Percentiles rank a stretch among this genome's conserved stretches.
phyloP scores from a whole-genome alignment of 2,797 vertebrate genomes.

The Sebastiscus albofasciatus region DNA sequence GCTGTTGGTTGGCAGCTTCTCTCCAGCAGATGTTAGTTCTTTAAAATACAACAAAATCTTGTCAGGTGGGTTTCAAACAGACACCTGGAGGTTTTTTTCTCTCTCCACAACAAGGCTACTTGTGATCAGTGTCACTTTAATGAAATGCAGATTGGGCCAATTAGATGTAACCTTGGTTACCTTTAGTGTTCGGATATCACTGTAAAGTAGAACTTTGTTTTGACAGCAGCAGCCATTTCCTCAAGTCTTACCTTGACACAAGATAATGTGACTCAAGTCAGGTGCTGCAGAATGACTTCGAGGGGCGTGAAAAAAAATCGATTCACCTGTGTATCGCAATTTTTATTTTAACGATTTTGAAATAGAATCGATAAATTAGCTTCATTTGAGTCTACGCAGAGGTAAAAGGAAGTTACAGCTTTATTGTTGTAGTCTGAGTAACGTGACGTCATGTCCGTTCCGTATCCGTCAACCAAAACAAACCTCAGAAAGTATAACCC shows the following conservation, averaged over 20 bases:
- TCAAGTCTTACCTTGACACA: background rate
- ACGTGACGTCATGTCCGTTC: no score
- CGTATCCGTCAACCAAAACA: no score
- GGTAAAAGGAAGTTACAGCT: no score
- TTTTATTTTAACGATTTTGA: no score
- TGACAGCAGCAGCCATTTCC: slow-evolving; percentile 25
- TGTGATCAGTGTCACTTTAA: slow-evolving; percentile 48
- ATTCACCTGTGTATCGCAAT: no score
- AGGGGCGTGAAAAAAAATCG: no score
- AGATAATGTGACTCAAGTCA: background rate
- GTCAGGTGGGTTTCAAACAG: slow-evolving; percentile 48
- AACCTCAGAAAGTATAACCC: no score
- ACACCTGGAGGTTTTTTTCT: slow-evolving; percentile 25
- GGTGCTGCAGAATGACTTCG: background rate
- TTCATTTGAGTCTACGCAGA: no score
- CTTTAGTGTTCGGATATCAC: slow-evolving; percentile 23
- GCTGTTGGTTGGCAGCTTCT: slow-evolving; percentile 47
- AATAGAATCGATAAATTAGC: no score
- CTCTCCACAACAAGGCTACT: slow-evolving; percentile 16
- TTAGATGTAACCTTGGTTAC: slow-evolving; percentile 54
- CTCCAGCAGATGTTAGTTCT: slow-evolving; percentile 69
- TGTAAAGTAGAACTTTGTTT: slow-evolving; percentile 25
- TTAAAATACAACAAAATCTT: slow-evolving; percentile 58
- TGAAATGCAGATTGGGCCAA: slow-evolving; percentile 64
- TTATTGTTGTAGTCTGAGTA: no score